Base-by-base conservation (phyloP, 2,113 vertebrate genomes). In the Phycodurus eques region DNA sequence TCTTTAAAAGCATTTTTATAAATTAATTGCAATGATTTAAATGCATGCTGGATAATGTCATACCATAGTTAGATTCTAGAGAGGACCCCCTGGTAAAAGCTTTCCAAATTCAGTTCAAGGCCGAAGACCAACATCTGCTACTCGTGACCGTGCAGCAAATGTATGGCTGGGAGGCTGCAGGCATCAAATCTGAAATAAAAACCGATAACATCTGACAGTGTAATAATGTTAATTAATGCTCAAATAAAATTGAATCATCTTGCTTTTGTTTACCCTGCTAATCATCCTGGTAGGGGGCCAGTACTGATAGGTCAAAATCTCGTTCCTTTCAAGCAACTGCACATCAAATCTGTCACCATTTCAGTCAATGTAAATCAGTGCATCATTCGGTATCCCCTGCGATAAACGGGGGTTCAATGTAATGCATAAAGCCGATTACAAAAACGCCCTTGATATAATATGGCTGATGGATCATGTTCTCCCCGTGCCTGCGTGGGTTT, bases 51-150 rank as follows among this genome's bases (percentile, higher is more conserved):
- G 7, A 51, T 20, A 51, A 8, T 11, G 5, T 31, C 2, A 31
- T 59, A 33, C 14, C 27, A 15, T 14, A 19, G 43, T 22, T 22
- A 65, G 12, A 65, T 65, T 27, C 19, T 22, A 22, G n/a, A 46
- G 19, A 22, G 42, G 42, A 20, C 61, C 61, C 39, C 11, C 10
- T n/a, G 17, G 43, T 22, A 22, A 27, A 47, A 47, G 6, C 43
- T 66, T 46, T 27, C 62, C 11, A 44, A 46, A 11, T 47, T 46
- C 12, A 66, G 43, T 27, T 66, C n/a, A 66, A 66, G 63, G 63
- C 43, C n/a, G 11, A 66, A 8, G 14, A 47, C 43, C 64, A 66
- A 47, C 64, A 66, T 14, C 22, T 66, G 64, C 14, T 44, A 31
- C 42, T 22, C 12, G 20, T 14, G 62, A 65, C 62, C 62, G 35